Conservation (phyloP, 1,140 invertebrate species). For the Drosophila sp. region DNA sequence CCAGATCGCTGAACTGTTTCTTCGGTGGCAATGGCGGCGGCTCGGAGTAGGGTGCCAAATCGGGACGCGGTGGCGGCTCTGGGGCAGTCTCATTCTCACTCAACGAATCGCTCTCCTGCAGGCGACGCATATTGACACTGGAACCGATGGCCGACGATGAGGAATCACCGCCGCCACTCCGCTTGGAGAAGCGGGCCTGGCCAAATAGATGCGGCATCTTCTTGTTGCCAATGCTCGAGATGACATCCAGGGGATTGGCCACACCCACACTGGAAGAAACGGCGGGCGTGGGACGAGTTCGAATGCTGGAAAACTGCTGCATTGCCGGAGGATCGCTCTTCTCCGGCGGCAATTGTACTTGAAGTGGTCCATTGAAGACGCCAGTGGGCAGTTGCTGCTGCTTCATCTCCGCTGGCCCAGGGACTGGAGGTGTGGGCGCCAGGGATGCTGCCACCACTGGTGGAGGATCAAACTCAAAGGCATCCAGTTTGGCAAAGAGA, state of each 20-base stretch:
- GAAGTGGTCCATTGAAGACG: constrained; percentile 65
- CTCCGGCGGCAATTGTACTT: constrained; percentile 65
- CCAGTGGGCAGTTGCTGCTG: background rate
- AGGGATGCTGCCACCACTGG: background rate
- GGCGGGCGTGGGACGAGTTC: constrained; percentile 53
- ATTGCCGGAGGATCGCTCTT: constrained; percentile 14
- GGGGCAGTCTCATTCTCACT: constrained; percentile 85
- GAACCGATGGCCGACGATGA: constrained; percentile 65
- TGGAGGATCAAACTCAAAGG: constrained; percentile 86
- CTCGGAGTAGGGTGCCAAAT: constrained; percentile 84
- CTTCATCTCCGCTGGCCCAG: constrained; percentile 2
- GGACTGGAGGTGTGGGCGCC: constrained; percentile 20
- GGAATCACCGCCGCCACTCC: constrained; percentile 33
- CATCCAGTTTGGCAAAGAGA: constrained; percentile 85
- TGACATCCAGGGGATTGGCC: constrained; percentile 65
- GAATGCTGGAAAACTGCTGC: constrained; percentile 35
- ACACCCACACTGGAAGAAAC: constrained; percentile 33
- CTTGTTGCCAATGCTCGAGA: constrained; percentile 80
- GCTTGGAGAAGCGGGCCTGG: constrained; percentile 75
- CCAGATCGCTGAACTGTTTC: constrained; percentile 85
- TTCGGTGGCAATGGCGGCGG: constrained; percentile 94
- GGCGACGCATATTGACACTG: constrained; percentile 80
- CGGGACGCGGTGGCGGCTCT: constrained; percentile 88
- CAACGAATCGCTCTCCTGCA: constrained; percentile 82
- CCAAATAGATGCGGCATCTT: constrained; percentile 82